Evolutionary conservation across 2,797 vertebrate genomes (phyloP).

Genomic region (Lacerta viridis): DNA sequence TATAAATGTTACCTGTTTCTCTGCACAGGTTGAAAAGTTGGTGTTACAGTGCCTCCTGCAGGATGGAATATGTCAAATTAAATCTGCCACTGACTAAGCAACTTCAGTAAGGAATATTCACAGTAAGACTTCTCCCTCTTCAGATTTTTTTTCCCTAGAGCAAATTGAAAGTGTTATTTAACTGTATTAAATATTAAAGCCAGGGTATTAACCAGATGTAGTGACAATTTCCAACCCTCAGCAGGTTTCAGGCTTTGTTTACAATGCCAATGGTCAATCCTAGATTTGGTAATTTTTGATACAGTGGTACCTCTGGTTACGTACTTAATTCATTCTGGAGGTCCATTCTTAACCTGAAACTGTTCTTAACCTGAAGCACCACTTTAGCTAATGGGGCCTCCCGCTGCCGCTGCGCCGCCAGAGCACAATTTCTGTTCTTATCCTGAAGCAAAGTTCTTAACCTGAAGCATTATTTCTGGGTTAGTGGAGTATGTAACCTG

Average conservation of each 20-base stretch:
- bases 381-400: too few species aligned
- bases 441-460: too few species aligned
- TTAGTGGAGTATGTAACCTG: too few species aligned
- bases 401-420: too few species aligned
- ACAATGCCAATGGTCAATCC: not conserved
- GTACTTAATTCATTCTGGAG: too few species aligned
- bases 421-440: too few species aligned
- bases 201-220: not conserved
- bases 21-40: slow-evolving; percentile 25
- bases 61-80: slow-evolving; percentile 29
- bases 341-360: too few species aligned
- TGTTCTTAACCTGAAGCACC: too few species aligned
- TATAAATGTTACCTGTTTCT: slow-evolving; percentile 12
- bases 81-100: not conserved
- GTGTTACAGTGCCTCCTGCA: slow-evolving; percentile 69
- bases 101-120: not conserved
- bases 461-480: too few species aligned
- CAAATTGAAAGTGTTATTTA: not conserved
- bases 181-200: too few species aligned
- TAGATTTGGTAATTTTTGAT: not conserved
- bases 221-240: not conserved
- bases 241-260: not conserved
- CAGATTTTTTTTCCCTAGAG: not conserved
- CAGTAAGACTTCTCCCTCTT: not conserved
- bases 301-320: too few species aligned